Base-by-base conservation (phyloP, 2,113 vertebrate genomes). In the Alouatta palliata region DNA sequence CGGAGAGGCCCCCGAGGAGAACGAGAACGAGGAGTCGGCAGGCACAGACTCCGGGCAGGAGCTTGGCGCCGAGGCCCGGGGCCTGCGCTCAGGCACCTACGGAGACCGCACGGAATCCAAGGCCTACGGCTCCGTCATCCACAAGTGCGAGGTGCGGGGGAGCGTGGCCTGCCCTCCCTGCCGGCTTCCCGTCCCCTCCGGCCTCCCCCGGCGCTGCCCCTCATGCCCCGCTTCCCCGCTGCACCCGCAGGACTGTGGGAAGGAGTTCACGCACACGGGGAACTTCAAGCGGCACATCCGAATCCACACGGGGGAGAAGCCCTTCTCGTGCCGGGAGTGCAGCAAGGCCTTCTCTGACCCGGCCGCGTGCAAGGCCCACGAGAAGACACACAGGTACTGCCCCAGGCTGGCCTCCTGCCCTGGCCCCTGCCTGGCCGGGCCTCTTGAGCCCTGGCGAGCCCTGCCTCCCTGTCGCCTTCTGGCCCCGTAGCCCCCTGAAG, bases 241-340 rank as follows among this genome's bases (percentile, higher is more conserved):
- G 82, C 20, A 0, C 0, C 90, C 68, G 0, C 77, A 99, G 99
- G 99, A 99, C 98, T 99, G 99, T 1, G 99, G 99, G 40, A 99
- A 99, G 98, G 99, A 99, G 97, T 99, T 99, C 97, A 99, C 99
- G 1, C 99, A 99, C 98, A 99, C 99, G 0, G 99, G 99, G 0
- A 99, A 99, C 97, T 99, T 99, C 98, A 99, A 99, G 98, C 98
- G 99, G 37, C 99, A 99, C 98, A 99, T 99, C 98, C 99, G 99
- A 3, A 99, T 99, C 98, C 99, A 99, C 98, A 99, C 99, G 0
- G 99, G 99, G 0, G 99, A 99, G 98, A 99, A 99, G 84, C 99
- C 99, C 0, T 99, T 99, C 98, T 99, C 99, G 27, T 99, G 99
- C 98, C 98, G 99, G 16, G 99, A 99, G 97, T 99, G 99, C 93